phyloP scores from a whole-genome alignment of 92 coral and sea anemone species.

The Paramuricea clavata region DNA sequence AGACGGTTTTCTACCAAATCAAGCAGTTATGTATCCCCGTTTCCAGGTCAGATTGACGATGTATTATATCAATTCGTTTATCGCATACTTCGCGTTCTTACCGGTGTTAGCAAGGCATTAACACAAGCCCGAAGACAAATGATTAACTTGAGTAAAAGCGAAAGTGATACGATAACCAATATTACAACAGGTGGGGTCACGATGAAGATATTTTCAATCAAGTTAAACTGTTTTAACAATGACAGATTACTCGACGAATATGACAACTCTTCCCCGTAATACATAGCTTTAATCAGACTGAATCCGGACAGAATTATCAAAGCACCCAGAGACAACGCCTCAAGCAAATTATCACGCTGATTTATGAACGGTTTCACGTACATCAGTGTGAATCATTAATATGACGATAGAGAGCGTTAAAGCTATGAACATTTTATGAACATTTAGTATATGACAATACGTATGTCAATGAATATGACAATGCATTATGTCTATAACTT shows the following conservation, averaged over 20 bases:
- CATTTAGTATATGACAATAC: too few relatives aligned
- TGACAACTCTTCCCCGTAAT: constrained; percentile 20
- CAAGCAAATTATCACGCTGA: constrained; percentile 7
- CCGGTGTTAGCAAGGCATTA: neutral
- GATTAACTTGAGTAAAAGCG: neutral
- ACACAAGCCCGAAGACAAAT: neutral
- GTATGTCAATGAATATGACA: too few relatives aligned
- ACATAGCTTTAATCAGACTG: constrained; percentile 4
- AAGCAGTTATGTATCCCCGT: too few relatives aligned
- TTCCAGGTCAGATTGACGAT: too few relatives aligned
- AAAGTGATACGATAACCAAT: neutral
- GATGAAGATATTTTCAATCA: neutral
- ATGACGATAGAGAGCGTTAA: constrained; percentile 2
- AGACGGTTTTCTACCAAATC: too few relatives aligned
- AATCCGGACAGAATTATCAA: neutral
- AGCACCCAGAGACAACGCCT: neutral
- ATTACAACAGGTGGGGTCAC: neutral
- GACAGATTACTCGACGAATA: neutral
- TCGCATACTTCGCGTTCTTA: neutral
- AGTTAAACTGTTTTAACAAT: neutral
- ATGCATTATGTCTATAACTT: too few relatives aligned
- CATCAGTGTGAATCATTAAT: neutral
- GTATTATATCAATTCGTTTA: too few relatives aligned
- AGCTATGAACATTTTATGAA: constrained; percentile 16
- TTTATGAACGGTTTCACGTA: constrained; percentile 7